Conservation (phyloP, 2,113 vertebrate genomes). For the Circaetus gallicus region DNA sequence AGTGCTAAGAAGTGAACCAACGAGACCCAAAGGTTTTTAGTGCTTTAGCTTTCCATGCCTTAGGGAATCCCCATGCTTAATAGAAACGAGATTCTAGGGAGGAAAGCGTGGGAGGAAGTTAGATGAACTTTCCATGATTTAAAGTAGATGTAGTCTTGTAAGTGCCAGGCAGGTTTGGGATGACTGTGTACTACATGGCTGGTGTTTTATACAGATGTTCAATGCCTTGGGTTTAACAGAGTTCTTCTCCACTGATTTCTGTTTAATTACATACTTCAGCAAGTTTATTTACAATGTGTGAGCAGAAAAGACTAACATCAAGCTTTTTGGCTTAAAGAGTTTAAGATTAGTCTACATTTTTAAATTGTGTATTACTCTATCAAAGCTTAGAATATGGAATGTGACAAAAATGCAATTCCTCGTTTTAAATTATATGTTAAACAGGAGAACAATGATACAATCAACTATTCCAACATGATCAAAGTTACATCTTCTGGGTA, state of each 20-base stretch:
- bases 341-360: neutral
- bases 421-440: neutral
- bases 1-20: neutral
- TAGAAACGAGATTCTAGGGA: neutral
- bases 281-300: neutral
- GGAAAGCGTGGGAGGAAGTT: neutral
- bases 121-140: neutral
- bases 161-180: neutral
- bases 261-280: neutral
- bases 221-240: neutral
- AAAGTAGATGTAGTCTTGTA: neutral
- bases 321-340: neutral
- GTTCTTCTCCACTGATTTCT: neutral
- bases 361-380: neutral
- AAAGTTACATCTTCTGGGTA: neutral
- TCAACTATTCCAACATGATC: constrained; percentile 72
- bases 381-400: neutral
- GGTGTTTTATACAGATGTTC: neutral
- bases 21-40: fast-evolving
- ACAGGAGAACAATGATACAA: constrained; percentile 68
- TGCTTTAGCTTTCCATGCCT: neutral
- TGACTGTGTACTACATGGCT: neutral
- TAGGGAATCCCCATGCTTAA: neutral
- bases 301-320: neutral
- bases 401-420: neutral